A percentile compares a stretch with the other conserved stretches of the same genome.
These are phyloP conservation scores for Drosophila buzzatii DNA, from an alignment of 2,888 invertebrate species.

Conservation along the genomic window DNA sequence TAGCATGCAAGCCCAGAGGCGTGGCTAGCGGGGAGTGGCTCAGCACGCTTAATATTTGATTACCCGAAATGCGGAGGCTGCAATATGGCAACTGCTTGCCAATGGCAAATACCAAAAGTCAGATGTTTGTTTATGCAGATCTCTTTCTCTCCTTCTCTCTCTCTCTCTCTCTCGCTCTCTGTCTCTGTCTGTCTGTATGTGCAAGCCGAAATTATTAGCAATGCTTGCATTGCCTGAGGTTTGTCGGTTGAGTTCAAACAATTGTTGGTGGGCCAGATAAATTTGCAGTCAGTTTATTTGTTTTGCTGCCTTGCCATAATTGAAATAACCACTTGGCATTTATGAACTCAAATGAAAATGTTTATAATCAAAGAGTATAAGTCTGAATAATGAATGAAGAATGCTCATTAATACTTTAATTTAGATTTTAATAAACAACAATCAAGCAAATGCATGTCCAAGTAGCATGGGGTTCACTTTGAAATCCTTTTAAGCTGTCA, in stretches of 20 bases:
- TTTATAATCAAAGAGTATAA: neutral
- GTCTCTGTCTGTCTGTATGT: neutral
- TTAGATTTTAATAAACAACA: neutral
- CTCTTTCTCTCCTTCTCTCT: neutral
- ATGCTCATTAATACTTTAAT: neutral
- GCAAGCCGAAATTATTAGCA: constrained; percentile 22
- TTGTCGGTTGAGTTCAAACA: neutral
- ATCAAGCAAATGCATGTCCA: no score
- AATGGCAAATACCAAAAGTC: constrained; percentile 50
- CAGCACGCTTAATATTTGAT: constrained; percentile 53
- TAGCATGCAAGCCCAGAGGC: neutral
- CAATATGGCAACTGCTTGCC: constrained; percentile 51
- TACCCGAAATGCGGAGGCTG: constrained; percentile 43
- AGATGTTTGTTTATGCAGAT: constrained; percentile 23
- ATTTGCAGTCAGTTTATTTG: neutral
- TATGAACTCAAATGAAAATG: neutral
- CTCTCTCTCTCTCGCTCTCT: neutral
- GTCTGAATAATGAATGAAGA: neutral
- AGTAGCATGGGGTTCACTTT: no score
- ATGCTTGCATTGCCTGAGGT: constrained; percentile 6
- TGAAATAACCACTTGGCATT: neutral
- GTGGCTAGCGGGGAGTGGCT: neutral
- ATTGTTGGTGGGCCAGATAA: constrained; percentile 14
- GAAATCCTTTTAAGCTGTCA: no score
- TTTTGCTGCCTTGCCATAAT: neutral